Percentiles rank a stretch among this genome's conserved stretches.
Conservation (phyloP, 2,113 vertebrate genomes). For the Sclerurus mexicanus region DNA sequence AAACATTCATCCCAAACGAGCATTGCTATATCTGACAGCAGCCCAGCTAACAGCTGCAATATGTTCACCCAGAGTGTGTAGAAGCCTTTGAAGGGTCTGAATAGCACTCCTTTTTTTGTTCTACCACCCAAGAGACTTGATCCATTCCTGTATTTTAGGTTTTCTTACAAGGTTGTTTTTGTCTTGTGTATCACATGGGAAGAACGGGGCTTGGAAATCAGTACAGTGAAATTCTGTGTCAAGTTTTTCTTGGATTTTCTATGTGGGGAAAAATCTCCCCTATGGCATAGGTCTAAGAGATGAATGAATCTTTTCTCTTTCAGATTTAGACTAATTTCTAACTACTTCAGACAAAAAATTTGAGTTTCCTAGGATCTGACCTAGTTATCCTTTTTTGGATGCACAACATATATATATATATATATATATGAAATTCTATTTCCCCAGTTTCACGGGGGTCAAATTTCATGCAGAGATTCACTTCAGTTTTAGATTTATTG, state of each 20-base stretch:
- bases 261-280: not conserved
- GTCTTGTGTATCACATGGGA: not conserved
- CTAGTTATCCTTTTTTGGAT: not conserved
- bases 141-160: not conserved
- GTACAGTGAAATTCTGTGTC: conserved; percentile 4
- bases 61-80: not conserved
- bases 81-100: not conserved
- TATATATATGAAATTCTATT: not conserved
- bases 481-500: conserved; percentile 11
- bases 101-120: not conserved
- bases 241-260: conserved; percentile 51
- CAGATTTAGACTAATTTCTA: conserved; percentile 18
- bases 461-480: not conserved
- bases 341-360: not conserved
- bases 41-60: not conserved
- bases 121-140: not conserved
- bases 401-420: not conserved
- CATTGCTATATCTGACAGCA: not conserved
- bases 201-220: conserved; percentile 3
- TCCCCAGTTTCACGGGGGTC: not conserved
- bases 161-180: conserved; percentile 13
- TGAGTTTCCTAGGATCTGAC: not conserved
- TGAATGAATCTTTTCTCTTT: conserved; percentile 35
- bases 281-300: not conserved
- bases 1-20: not conserved